These are phyloP conservation scores for Erythrolamprus reginae DNA, from an alignment of 2,113 vertebrate genomes.

Conservation along the genomic window DNA sequence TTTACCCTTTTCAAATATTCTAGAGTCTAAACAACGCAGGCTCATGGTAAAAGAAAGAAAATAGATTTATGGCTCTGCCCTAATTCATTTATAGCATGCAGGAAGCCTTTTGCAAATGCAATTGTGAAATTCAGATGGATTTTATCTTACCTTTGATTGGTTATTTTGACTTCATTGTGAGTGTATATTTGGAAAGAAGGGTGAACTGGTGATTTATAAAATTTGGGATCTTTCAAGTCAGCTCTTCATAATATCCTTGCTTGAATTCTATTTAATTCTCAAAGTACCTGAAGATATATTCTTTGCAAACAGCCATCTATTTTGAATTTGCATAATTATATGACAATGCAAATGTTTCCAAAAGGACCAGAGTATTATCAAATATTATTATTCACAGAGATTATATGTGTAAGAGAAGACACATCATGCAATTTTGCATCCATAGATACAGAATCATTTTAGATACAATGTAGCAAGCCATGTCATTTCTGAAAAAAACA, in stretches of 20 bases:
- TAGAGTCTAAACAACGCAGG: background rate
- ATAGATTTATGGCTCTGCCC: background rate
- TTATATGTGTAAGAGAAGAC: constrained; percentile 12
- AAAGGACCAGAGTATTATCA: constrained; percentile 61
- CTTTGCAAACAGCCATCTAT: constrained; percentile 32
- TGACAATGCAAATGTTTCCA: constrained; percentile 56
- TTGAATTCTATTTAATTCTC: constrained; percentile 53
- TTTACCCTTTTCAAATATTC: background rate
- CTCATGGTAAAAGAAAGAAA: background rate
- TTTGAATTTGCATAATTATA: constrained; percentile 58
- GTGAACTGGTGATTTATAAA: background rate
- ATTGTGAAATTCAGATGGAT: background rate
- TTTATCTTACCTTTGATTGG: constrained; percentile 24
- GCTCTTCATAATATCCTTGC: constrained; percentile 37
- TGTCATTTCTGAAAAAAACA: constrained; percentile 56
- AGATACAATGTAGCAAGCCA: constrained; percentile 58
- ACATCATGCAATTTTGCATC: constrained; percentile 10
- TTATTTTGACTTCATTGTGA: constrained; percentile 5
- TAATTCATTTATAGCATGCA: background rate
- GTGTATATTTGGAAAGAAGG: background rate
- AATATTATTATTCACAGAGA: constrained; percentile 65
- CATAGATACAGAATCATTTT: constrained; percentile 47
- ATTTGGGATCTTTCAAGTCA: constrained; percentile 14
- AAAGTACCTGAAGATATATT: constrained; percentile 43
- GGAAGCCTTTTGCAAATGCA: background rate